phyloP scores from a whole-genome alignment of 2,797 vertebrate genomes.

The Gastrophryne carolinensis region DNA sequence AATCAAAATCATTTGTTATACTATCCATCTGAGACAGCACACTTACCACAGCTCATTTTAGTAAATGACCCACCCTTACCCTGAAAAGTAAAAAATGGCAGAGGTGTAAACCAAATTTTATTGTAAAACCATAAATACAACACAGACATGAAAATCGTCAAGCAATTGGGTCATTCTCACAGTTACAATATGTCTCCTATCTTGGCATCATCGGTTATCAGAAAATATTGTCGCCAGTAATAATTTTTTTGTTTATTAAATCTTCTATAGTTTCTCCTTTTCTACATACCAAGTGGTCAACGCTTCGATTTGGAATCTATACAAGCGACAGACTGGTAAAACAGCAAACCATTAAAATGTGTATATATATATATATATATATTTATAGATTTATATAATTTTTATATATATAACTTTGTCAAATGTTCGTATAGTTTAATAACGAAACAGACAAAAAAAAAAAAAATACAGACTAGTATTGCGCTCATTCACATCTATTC shows the following conservation, averaged over 20 bases:
- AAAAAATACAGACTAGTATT: neutral
- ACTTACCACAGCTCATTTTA: too few relatives aligned
- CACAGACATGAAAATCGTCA: constrained; percentile 26
- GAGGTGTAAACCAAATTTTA: neutral
- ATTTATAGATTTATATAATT: neutral
- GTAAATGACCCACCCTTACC: too few relatives aligned
- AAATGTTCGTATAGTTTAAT: neutral
- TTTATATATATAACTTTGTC: constrained; percentile 19
- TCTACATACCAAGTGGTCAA: neutral
- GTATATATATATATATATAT: neutral
- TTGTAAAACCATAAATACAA: constrained; percentile 41
- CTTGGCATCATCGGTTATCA: constrained; percentile 8
- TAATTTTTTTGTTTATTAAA: neutral
- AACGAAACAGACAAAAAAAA: neutral
- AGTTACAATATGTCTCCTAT: constrained; percentile 18
- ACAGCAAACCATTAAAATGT: neutral
- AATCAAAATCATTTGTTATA: too few relatives aligned
- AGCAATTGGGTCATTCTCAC: constrained; percentile 30
- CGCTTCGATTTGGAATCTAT: neutral
- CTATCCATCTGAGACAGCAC: too few relatives aligned
- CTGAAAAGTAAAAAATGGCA: neutral
- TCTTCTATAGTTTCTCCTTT: neutral
- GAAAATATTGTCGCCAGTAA: constrained; percentile 14
- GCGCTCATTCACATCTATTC: neutral
- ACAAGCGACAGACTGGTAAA: constrained; percentile 16